Conservation (phyloP, 2,113 vertebrate genomes). For the Rhynchomys soricoides region DNA sequence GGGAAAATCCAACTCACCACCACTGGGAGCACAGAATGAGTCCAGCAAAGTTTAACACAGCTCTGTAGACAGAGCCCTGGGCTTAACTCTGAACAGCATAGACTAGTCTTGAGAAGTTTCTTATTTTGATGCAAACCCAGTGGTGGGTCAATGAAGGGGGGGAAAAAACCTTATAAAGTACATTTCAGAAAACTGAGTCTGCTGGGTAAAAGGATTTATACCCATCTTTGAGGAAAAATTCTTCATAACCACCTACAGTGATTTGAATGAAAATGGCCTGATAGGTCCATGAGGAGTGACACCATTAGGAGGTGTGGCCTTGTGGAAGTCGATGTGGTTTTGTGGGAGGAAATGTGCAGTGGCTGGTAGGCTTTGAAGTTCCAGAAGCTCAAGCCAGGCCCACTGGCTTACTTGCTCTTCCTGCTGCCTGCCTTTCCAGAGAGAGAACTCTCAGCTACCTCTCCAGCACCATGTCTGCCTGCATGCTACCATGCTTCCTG, state of each 20-base stretch:
- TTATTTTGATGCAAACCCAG: background rate
- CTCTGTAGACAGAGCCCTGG: background rate
- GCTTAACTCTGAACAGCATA: background rate
- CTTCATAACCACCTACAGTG: background rate
- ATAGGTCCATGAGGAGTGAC: background rate
- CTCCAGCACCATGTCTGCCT: background rate
- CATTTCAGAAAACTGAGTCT: background rate
- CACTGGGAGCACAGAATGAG: background rate
- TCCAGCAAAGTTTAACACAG: background rate
- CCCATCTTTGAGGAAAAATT: constrained; percentile 53
- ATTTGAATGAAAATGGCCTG: background rate
- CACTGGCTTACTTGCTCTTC: background rate
- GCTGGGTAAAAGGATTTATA: background rate
- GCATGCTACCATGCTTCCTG: background rate
- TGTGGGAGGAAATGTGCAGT: background rate
- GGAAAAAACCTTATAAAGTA: background rate
- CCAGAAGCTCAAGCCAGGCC: background rate
- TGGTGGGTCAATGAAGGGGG: background rate
- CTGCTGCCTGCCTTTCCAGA: background rate
- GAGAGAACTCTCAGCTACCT: background rate
- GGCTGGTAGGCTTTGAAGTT: background rate
- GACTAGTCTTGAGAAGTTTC: background rate
- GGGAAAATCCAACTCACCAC: background rate
- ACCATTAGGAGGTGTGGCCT: background rate
- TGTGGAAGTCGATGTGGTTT: background rate